Evolutionary conservation across 1,140 invertebrate genomes (phyloP).

Genomic region (Lycorma delicatula): DNA sequence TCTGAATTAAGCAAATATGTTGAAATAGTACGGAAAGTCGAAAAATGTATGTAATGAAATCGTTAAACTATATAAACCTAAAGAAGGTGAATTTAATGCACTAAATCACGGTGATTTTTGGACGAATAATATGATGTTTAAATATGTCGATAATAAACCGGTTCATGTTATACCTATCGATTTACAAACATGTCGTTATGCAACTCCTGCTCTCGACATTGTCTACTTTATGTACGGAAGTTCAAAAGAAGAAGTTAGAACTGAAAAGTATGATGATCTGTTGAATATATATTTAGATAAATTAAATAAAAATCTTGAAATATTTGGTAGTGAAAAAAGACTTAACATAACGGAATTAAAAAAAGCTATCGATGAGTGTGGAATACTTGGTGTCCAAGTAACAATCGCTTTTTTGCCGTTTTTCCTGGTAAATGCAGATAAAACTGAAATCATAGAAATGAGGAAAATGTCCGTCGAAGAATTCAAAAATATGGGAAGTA

Average conservation of each 20-base stretch:
- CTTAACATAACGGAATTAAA: not conserved
- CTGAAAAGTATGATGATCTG: not conserved
- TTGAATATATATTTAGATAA: not conserved
- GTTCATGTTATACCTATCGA: constrained; percentile 3
- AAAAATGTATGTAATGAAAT: not conserved
- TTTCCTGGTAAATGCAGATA: too few relatives aligned
- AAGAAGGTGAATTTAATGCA: not conserved
- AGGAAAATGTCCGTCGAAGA: too few relatives aligned
- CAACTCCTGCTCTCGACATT: not conserved
- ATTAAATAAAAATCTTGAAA: not conserved
- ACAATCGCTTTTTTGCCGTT: not conserved
- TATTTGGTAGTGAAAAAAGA: not conserved
- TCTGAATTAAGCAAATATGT: not conserved
- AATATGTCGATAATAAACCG: not conserved
- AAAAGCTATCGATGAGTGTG: not conserved
- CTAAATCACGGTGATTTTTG: constrained; percentile 3
- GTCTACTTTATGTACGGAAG: not conserved
- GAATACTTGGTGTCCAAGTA: not conserved
- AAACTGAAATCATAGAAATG: too few relatives aligned
- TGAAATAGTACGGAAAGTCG: not conserved
- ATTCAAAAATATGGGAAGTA: too few relatives aligned
- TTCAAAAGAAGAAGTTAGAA: not conserved
- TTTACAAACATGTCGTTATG: not conserved
- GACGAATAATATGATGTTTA: constrained; percentile 2
- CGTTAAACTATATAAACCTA: not conserved